Evolutionary conservation across 2,113 vertebrate genomes (phyloP).

Genomic region (Quiscalus mexicanus): DNA sequence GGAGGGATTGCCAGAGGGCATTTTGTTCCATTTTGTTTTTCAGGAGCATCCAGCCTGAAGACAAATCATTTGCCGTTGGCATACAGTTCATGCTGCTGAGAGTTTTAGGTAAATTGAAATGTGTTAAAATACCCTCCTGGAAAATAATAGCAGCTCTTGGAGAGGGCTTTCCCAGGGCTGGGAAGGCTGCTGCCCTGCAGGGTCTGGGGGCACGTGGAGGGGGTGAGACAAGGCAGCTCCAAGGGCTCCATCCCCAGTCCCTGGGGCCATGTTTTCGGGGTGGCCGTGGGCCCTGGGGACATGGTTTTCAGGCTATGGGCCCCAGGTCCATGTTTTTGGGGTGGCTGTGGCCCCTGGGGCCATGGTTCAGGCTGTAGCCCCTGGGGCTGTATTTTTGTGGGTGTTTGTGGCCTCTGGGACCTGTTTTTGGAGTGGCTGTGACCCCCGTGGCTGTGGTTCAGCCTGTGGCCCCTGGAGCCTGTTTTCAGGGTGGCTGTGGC

Average conservation of each 20-base stretch:
- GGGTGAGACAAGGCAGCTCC: not conserved
- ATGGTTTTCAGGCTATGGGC: too few species aligned
- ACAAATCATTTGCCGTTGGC: constrained; percentile 91
- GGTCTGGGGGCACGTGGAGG: rapidly evolving
- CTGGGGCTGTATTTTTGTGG: rapidly evolving
- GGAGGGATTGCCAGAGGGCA: not conserved
- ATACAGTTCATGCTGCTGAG: constrained; percentile 93
- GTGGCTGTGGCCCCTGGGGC: too few species aligned
- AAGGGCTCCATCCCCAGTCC: rapidly evolving
- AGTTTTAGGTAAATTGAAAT: constrained; percentile 81
- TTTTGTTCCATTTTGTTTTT: not conserved
- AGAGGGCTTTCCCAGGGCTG: not conserved
- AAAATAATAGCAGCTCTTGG: not conserved
- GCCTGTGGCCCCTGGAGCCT: too few species aligned
- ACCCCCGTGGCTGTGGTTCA: too few species aligned
- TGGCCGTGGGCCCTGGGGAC: not conserved
- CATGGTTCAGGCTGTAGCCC: too few species aligned
- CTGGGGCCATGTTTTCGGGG: rapidly evolving
- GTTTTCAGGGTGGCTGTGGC: too few species aligned
- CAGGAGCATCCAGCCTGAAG: constrained; percentile 83
- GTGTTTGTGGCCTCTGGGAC: too few species aligned
- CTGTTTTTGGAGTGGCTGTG: too few species aligned
- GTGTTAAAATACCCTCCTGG: not conserved
- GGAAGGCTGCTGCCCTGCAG: not conserved
- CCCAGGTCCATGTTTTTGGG: not conserved